Evolutionary conservation across 2,888 invertebrate genomes (phyloP), one percentile per base, ranked within the genome.

Genomic region (Lomographa bimaculata): DNA sequence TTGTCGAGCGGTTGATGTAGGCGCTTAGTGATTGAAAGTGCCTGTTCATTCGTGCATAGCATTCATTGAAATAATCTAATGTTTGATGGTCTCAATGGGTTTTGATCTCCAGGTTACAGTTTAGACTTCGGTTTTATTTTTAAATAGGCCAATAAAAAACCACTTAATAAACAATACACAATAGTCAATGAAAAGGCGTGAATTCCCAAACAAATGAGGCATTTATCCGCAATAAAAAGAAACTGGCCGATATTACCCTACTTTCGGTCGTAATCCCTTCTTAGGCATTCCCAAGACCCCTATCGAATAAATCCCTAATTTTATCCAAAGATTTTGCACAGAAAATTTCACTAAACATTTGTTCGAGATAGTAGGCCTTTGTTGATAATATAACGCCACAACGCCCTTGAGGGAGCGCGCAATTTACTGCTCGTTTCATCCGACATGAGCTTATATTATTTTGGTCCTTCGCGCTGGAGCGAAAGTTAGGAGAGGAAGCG

Each of bases 281-380:
- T 46, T 27, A 38, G 20, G 19, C 20, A 9, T 34, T 34, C 35
- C 35, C 36, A n/a, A 11, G 29, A 28, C 33, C 27, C 38, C 43
- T 33, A 44, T 49, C 49, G 23, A 44, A 46, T 49, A 44, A 40
- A 43, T 26, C 29, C 18, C 41, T 42, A 45, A 41, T 41, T 41
- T 30, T 29, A 35, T 20, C 28, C 21, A 16, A 41, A 35, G 41
- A 41, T 41, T 41, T 41, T 29, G 35, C 21, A 44, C 20, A 34
- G 37, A 35, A 41, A 36, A 41, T 52, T 49, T 44, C 23, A 11
- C 19, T 24, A 42, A 52, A 46, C 46, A 46, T 49, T 44, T 48
- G 29, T 51, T 49, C 41, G 38, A 41, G 30, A 20, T 47, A 30
- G 27, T 23, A 33, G 25, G 9, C 30, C 24, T 30, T 27, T 34